Evolutionary conservation across 2,113 vertebrate species (phyloP).

Genomic region (Danio rerio): GRCz12tu NC_133184.1:24870001-24870500

Average conservation of each 20-base stretch:
- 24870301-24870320: constrained; percentile 27
- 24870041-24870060: background rate
- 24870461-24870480: constrained; percentile 19
- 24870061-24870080: background rate
- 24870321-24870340: constrained; percentile 48
- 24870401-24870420: constrained; percentile 43
- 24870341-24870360: constrained; percentile 56
- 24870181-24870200: background rate
- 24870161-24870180: too few species aligned
- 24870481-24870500: constrained; percentile 38
- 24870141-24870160: background rate
- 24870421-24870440: constrained; percentile 20
- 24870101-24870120: background rate
- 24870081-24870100: background rate
- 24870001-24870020: background rate
- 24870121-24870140: background rate
- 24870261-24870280: constrained; percentile 13
- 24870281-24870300: constrained; percentile 26
- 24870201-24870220: constrained; percentile 1
- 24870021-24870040: background rate
- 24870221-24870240: background rate
- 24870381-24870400: constrained; percentile 39
- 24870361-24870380: constrained; percentile 18
- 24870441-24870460: constrained; percentile 34
- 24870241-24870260: constrained; percentile 18